Conservation (phyloP, 2,113 vertebrate genomes). For the Smithornis capensis region DNA sequence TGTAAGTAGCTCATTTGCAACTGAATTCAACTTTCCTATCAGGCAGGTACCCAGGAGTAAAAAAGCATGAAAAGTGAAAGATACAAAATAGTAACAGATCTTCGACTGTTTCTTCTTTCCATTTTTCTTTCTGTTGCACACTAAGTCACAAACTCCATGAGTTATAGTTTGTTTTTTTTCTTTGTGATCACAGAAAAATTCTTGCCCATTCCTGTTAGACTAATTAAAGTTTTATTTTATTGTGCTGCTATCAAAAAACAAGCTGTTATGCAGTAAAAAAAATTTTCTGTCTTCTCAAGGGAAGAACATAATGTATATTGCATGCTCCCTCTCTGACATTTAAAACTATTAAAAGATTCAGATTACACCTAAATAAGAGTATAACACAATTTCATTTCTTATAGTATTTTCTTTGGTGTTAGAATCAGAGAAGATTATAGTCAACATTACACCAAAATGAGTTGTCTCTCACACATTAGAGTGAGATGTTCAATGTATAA, state of each 20-base stretch:
- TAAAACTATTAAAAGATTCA: slow-evolving; percentile 24
- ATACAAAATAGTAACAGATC: background rate
- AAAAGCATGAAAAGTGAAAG: background rate
- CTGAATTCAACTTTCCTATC: background rate
- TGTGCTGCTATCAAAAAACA: background rate
- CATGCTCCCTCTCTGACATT: slow-evolving; percentile 17
- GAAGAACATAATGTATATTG: background rate
- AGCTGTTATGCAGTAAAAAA: background rate
- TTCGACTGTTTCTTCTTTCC: background rate
- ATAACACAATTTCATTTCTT: background rate
- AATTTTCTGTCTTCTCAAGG: background rate
- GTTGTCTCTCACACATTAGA: background rate
- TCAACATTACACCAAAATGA: background rate
- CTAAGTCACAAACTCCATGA: background rate
- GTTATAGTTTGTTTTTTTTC: background rate
- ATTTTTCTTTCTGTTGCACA: background rate
- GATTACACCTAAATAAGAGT: background rate
- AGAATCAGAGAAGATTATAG: background rate
- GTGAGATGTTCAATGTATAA: background rate
- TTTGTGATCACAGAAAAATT: background rate
- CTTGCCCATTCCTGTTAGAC: background rate
- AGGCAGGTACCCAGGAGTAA: background rate
- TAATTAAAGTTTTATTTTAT: background rate
- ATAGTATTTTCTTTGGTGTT: background rate
- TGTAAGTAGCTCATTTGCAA: background rate